phyloP scores from a whole-genome alignment of 2,888 invertebrate genomes.

The Tipula unca region DNA sequence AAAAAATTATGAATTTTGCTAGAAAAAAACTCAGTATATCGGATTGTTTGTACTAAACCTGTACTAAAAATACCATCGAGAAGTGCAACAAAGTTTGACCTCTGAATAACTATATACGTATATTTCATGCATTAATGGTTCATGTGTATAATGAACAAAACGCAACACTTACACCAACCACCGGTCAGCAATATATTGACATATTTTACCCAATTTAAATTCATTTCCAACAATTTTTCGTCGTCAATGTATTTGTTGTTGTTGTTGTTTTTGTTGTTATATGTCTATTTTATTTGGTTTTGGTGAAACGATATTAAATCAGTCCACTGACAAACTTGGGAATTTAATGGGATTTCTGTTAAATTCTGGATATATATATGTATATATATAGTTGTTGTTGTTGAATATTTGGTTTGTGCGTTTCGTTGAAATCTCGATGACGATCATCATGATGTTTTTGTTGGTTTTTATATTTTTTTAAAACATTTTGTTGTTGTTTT shows the following conservation, averaged over 20 bases:
- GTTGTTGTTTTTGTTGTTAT: background rate
- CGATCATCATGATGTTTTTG: background rate
- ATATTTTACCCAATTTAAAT: background rate
- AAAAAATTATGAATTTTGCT: too few species aligned
- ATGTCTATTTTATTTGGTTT: background rate
- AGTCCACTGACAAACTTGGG: conserved; percentile 14
- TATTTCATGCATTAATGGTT: background rate
- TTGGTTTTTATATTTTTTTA: background rate
- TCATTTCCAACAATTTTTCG: background rate
- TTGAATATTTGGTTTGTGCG: background rate
- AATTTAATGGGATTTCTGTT: conserved; percentile 14
- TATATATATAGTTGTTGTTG: background rate
- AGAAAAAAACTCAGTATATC: too few species aligned
- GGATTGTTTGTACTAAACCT: too few species aligned
- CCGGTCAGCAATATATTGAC: background rate
- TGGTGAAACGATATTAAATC: conserved; percentile 2
- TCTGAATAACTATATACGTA: too few species aligned
- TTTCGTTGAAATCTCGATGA: conserved; percentile 8
- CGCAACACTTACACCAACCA: background rate
- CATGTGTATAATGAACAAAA: background rate
- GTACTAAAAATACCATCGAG: too few species aligned
- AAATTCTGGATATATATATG: background rate
- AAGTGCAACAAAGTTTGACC: too few species aligned
- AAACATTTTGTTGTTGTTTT: background rate
- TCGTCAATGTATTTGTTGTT: background rate